Evolutionary conservation across 2,113 vertebrate species (phyloP).

Genomic region (Trichomycterus rosablanca): DNA sequence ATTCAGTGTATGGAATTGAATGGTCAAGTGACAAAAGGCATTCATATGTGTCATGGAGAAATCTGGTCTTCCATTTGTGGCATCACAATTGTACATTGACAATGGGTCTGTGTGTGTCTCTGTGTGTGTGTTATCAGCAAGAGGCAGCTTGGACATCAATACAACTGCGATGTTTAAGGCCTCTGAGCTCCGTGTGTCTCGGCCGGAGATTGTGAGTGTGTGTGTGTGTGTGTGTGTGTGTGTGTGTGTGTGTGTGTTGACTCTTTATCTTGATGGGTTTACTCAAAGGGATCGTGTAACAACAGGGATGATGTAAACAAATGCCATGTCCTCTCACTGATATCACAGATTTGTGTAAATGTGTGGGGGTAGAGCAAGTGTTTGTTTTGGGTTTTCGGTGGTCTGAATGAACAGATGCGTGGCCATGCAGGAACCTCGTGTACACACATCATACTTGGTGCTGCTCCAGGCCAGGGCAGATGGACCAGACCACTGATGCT

Average conservation of each 20-base stretch:
- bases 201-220: slow-evolving; percentile 5
- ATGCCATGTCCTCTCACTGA: not conserved
- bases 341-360: not conserved
- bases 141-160: slow-evolving; percentile 36
- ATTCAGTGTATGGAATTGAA: not conserved
- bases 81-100: too few relatives aligned
- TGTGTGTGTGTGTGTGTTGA: not conserved
- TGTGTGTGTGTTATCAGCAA: slow-evolving; percentile 38
- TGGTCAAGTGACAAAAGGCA: not conserved
- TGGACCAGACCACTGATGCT: too few relatives aligned
- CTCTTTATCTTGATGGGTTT: slow-evolving; percentile 1
- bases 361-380: not conserved
- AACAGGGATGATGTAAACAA: not conserved
- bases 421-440: too few relatives aligned
- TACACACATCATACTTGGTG: too few relatives aligned
- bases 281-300: not conserved
- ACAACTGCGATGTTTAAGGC: slow-evolving; percentile 28
- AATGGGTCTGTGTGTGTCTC: not conserved
- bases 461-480: too few relatives aligned
- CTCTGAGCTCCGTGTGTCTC: not conserved
- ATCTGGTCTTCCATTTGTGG: too few relatives aligned
- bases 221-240: slow-evolving; percentile 8
- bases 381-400: too few relatives aligned
- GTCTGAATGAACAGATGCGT: too few relatives aligned
- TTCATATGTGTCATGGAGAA: too few relatives aligned